These are phyloP conservation scores for Euphydryas editha DNA, from an alignment of 2,888 invertebrate species.

Conservation along the genomic window DNA sequence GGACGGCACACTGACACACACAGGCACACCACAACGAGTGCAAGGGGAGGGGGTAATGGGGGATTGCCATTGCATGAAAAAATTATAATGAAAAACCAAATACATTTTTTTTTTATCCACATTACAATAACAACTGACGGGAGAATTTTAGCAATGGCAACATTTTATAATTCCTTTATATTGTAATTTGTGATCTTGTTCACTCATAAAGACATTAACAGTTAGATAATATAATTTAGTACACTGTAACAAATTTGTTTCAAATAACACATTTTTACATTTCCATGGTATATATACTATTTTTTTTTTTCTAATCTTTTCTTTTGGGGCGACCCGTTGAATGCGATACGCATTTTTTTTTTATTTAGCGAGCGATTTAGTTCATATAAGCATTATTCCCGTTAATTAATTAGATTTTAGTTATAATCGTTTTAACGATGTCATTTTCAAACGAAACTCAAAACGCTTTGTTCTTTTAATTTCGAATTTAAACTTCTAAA, in stretches of 20 bases:
- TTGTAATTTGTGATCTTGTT: slow-evolving; percentile 76
- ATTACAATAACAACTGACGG: slow-evolving; percentile 28
- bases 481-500: background rate
- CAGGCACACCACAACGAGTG: slow-evolving; percentile 69
- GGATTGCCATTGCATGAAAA: slow-evolving; percentile 62
- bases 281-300: slow-evolving; percentile 64
- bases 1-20: slow-evolving; percentile 79
- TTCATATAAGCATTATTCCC: slow-evolving; percentile 79
- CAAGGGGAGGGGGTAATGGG: slow-evolving; percentile 54
- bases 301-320: slow-evolving; percentile 52
- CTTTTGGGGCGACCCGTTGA: slow-evolving; percentile 54
- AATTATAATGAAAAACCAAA: slow-evolving; percentile 36
- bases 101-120: slow-evolving; percentile 33
- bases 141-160: slow-evolving; percentile 65
- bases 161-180: slow-evolving; percentile 74
- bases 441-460: slow-evolving; percentile 63
- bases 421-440: slow-evolving; percentile 50
- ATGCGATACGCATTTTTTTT: slow-evolving; percentile 67
- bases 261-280: slow-evolving; percentile 68
- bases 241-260: slow-evolving; percentile 63
- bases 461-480: background rate
- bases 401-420: slow-evolving; percentile 64
- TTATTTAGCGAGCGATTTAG: slow-evolving; percentile 64
- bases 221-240: slow-evolving; percentile 73
- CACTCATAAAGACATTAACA: slow-evolving; percentile 83